These are phyloP conservation scores for Lasioglossum albipes DNA, from an alignment of 1,140 invertebrate genomes.

Conservation along the genomic window DNA sequence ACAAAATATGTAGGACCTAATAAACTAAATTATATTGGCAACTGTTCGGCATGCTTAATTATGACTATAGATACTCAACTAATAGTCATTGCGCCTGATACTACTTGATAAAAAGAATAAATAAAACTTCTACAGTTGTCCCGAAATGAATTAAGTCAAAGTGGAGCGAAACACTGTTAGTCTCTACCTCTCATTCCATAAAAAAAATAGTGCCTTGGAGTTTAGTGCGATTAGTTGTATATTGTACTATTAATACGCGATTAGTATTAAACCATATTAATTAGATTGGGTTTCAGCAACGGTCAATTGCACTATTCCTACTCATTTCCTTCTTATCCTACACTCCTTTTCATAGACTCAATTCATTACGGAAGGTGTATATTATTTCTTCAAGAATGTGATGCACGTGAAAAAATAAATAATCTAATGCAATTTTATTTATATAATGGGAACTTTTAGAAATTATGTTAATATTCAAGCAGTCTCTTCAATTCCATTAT, in stretches of 20 bases:
- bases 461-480: conserved; percentile 26
- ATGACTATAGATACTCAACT: neutral
- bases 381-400: neutral
- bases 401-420: neutral
- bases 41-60: neutral
- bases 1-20: neutral
- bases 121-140: neutral
- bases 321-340: no score
- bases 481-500: conserved; percentile 38
- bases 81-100: neutral
- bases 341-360: no score
- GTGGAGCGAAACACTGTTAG: no score
- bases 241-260: no score
- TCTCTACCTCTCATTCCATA: no score
- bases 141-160: no score
- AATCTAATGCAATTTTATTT: neutral
- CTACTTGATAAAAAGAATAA: neutral
- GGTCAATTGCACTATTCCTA: no score
- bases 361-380: neutral
- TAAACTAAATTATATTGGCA: neutral
- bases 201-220: no score
- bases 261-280: no score
- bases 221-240: no score
- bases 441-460: neutral
- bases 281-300: no score